A percentile compares a stretch with the other conserved stretches of the same genome.
These are phyloP conservation scores for Dendrolimus kikuchii DNA, from an alignment of 1,140 invertebrate genomes.

Conservation along the genomic window DNA sequence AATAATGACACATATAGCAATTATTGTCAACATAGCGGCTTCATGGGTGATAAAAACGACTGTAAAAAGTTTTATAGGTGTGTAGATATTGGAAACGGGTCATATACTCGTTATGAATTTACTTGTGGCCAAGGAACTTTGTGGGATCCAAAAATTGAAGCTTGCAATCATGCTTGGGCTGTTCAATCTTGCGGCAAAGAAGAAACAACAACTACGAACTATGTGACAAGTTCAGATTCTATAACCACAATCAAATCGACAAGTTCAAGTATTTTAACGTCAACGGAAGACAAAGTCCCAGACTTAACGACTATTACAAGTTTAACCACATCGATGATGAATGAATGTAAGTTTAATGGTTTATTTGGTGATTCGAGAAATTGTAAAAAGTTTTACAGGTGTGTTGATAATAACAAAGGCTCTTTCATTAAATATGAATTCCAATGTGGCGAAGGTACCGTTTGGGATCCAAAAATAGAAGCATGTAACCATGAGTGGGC, in stretches of 20 bases:
- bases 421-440: conserved; percentile 75
- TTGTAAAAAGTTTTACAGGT: conserved; percentile 80
- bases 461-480: conserved; percentile 75
- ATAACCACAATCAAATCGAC: conserved; percentile 5
- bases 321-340: not conserved
- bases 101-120: conserved; percentile 73
- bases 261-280: conserved; percentile 8
- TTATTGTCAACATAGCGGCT: conserved; percentile 1
- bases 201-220: not conserved
- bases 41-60: conserved; percentile 47
- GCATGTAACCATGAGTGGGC: conserved; percentile 74
- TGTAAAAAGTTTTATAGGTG: conserved; percentile 82
- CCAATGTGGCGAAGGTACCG: conserved; percentile 76
- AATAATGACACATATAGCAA: not conserved
- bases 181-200: no score
- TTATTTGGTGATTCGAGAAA: conserved; percentile 73
- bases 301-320: no score
- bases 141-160: conserved; percentile 68
- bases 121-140: conserved; percentile 74
- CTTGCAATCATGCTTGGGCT: conserved; percentile 57
- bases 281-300: no score
- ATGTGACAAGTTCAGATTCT: conserved; percentile 6
- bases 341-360: conserved; percentile 57
- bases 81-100: conserved; percentile 75
- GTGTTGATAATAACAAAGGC: conserved; percentile 74